Percentiles rank a stretch among this genome's conserved stretches.
phyloP scores from a whole-genome alignment of 2,888 invertebrate genomes.

The Drosophila mimica region DNA sequence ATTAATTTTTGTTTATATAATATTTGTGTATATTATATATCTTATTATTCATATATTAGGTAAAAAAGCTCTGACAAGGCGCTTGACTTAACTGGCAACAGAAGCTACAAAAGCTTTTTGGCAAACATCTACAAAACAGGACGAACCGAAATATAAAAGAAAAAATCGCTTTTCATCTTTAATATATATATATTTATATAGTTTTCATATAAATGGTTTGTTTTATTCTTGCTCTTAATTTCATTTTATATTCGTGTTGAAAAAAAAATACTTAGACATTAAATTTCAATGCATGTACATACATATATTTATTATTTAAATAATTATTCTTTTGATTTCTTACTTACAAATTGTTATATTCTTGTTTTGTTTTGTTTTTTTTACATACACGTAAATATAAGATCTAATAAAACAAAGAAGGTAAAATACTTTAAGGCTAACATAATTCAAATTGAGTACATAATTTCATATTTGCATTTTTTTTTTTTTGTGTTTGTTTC shows the following conservation, averaged over 20 bases:
- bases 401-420: slow-evolving; percentile 21
- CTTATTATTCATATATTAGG: slow-evolving; percentile 36
- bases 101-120: slow-evolving; percentile 74
- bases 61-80: slow-evolving; percentile 77
- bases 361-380: slow-evolving; percentile 31
- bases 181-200: slow-evolving; percentile 41
- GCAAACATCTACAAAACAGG: slow-evolving; percentile 55
- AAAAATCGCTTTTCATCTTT: slow-evolving; percentile 11
- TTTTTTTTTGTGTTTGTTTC: not conserved
- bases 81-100: slow-evolving; percentile 74
- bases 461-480: slow-evolving; percentile 25
- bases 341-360: slow-evolving; percentile 55
- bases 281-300: slow-evolving; percentile 60
- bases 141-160: slow-evolving; percentile 11
- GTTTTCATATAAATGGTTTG: slow-evolving; percentile 42
- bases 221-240: slow-evolving; percentile 30
- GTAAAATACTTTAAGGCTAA: slow-evolving; percentile 23
- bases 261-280: slow-evolving; percentile 70
- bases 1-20: slow-evolving; percentile 33
- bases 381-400: slow-evolving; percentile 53
- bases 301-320: slow-evolving; percentile 50
- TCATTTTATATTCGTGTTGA: slow-evolving; percentile 58
- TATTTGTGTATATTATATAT: slow-evolving; percentile 39
- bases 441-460: slow-evolving; percentile 40
- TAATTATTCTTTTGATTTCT: slow-evolving; percentile 54